A percentile compares a stretch with the other conserved stretches of the same genome.
These are phyloP conservation scores for Labeo rohita DNA, from an alignment of 2,113 vertebrate species.

Conservation along the genomic window DNA sequence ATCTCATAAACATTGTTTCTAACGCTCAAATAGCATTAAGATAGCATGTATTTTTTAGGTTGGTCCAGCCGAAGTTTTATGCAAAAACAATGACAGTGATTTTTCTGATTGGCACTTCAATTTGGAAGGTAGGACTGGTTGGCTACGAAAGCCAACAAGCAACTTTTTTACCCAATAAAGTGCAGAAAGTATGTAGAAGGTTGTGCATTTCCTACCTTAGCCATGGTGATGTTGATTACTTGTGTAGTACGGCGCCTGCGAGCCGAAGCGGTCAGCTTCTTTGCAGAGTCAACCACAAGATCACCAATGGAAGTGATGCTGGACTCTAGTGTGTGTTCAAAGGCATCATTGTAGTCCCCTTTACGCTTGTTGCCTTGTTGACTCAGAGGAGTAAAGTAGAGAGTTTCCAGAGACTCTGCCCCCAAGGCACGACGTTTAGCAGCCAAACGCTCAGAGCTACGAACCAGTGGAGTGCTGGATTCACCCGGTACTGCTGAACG, in stretches of 20 bases:
- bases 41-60: background rate
- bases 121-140: background rate
- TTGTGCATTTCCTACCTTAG: slow-evolving; percentile 76
- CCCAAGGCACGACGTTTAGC: slow-evolving; percentile 70
- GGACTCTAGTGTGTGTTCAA: slow-evolving; percentile 68
- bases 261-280: slow-evolving; percentile 76
- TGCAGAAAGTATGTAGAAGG: background rate
- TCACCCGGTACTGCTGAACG: slow-evolving; percentile 70
- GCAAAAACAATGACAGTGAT: background rate
- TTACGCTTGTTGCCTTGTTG: slow-evolving; percentile 47
- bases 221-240: slow-evolving; percentile 85
- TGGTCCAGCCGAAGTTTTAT: background rate
- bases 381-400: slow-evolving; percentile 88
- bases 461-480: slow-evolving; percentile 70
- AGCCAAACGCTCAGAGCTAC: slow-evolving; percentile 74
- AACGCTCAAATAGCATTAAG: background rate
- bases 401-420: slow-evolving; percentile 82
- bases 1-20: background rate
- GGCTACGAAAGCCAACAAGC: background rate
- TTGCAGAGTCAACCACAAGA: slow-evolving; percentile 70
- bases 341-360: slow-evolving; percentile 16
- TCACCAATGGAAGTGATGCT: slow-evolving; percentile 71
- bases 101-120: background rate
- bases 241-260: slow-evolving; percentile 82
- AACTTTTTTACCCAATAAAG: background rate